phyloP scores from a whole-genome alignment of 2,888 invertebrate genomes.

The Adineta ricciae region DNA sequence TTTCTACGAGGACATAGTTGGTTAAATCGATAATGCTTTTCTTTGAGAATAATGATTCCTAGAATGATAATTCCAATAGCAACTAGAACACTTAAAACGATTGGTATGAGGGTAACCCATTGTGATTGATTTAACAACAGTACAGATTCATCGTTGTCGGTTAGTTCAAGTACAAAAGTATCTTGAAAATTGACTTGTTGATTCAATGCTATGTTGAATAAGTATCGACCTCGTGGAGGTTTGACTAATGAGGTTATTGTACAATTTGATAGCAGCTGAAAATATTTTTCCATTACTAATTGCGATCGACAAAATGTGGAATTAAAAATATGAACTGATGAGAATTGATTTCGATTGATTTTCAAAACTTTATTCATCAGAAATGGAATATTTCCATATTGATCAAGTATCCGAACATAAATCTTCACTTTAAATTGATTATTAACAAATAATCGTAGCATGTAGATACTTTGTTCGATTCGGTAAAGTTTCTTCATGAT shows the following conservation, averaged over 20 bases:
- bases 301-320: neutral
- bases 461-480: neutral
- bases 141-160: neutral
- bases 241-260: neutral
- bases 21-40: neutral
- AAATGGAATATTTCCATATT: neutral
- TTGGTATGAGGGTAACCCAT: neutral
- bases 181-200: neutral
- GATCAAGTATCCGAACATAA: neutral
- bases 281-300: neutral
- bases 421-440: neutral
- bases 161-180: constrained; percentile 8
- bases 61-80: neutral
- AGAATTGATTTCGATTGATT: neutral
- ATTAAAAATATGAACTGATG: neutral
- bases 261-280: constrained; percentile 10
- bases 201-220: neutral
- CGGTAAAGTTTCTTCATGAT: neutral
- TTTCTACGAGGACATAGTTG: neutral
- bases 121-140: neutral
- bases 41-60: neutral
- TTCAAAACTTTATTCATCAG: neutral
- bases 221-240: neutral
- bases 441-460: neutral
- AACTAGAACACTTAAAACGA: neutral